Evolutionary conservation across 2,888 invertebrate genomes (phyloP), one percentile per base, ranked within the genome.

Genomic region (Drosophila formosana): DNA sequence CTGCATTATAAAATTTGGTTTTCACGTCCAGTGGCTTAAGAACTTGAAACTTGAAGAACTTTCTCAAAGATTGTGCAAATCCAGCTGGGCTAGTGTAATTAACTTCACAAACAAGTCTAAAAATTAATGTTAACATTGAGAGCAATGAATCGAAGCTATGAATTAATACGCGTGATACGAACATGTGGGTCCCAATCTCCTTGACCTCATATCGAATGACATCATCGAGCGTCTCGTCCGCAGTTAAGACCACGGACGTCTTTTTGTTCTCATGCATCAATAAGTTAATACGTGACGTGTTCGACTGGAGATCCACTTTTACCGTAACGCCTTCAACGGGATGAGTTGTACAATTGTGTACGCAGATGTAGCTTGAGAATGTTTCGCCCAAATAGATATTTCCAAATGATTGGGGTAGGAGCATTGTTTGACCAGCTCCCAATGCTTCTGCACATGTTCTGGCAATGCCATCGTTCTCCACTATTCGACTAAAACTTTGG

Each of bases 181-280:
- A 97, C 97, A 99, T 98, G 91, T 99, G 99, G 49, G 98, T 97
- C 45, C 99, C 99, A 80, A 98, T 96, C 93, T 99, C 99, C 93
- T 99, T 99, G n/a, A 99, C 98, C 94, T 99, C 99, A 93, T 99
- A 98, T 90, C 98, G 97, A 89, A 99, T 98, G 37, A 99, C 97
- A 93, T 98, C 96, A 93, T 98, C 98, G 13, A 98, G 94, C 9
- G 97, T 98, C 90, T 96, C 95, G 86, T 97, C 96, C 0, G 97
- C 96, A 83, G 94, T 94, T 56, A 95, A 91, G 82, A 94, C 93
- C 0, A 94, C 93, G 6, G 95, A 94, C 2, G 94, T 92, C 6
- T 93, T 92, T 78, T 95, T 94, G 72, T 94, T 95, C 84, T 95
- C 95, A 82, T 95, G 95, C 78, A 96, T 95, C 4, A 97, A 95